Conservation (phyloP, 2,113 vertebrate genomes). For the Connochaetes taurinus region DNA sequence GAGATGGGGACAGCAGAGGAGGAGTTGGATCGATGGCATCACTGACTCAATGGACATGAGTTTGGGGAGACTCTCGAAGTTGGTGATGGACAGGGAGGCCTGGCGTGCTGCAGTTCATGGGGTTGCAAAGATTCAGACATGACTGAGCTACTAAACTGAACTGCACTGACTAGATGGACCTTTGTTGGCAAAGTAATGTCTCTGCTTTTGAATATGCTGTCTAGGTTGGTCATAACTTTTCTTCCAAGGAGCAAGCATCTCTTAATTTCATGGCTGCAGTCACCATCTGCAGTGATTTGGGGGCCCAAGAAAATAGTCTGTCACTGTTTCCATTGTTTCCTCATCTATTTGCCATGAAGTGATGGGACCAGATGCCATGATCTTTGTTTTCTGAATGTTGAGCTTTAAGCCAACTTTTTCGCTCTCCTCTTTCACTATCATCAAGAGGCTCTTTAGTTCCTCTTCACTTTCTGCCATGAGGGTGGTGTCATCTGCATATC, state of each 20-base stretch:
- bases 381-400: background rate
- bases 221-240: background rate
- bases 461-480: background rate
- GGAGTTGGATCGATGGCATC: background rate
- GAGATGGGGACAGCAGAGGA: background rate
- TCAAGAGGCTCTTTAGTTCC: background rate
- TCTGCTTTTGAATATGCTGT: background rate
- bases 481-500: background rate
- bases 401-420: background rate
- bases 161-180: background rate
- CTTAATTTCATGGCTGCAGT: background rate
- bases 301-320: background rate
- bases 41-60: background rate
- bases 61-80: accelerated
- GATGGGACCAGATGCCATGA: background rate
- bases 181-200: background rate
- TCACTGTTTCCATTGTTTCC: background rate
- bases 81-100: background rate
- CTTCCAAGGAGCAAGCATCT: background rate
- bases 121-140: background rate
- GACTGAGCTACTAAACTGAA: background rate
- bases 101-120: background rate
- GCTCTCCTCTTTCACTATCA: background rate
- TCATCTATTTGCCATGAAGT: background rate
- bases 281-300: background rate